Evolutionary conservation across 2,797 vertebrate genomes (phyloP), one percentile per base, ranked within the genome.

Genomic region (Tadarida brasiliensis): DNA sequence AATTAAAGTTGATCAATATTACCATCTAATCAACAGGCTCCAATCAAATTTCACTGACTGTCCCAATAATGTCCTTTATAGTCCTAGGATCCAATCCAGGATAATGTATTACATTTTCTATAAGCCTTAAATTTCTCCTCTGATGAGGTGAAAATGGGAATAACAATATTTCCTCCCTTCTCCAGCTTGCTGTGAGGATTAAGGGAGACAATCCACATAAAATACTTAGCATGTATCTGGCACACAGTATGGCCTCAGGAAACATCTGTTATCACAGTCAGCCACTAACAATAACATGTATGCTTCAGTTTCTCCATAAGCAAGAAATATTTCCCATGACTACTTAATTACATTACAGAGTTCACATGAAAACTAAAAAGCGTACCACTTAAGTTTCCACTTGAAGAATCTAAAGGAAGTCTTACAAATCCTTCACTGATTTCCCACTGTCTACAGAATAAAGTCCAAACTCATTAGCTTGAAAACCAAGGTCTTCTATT

Each of bases 341-440:
- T 88, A 81, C 19, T 57, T 47, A 57, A 44, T 44, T 47, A 93
- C 5, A 61, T 90, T 44, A 95, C 33, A 87, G 82, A 94, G 14
- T 61, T 70, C 73, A 71, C n/a, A 73, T 56, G 24, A 95, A 80
- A 95, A 94, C 44, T 47, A 90, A 78, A 63, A 67, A 89, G 33
- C 56, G 4, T 65, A 88, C 26, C 57, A 54, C 19, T 93, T 51
- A 74, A 51, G 54, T 95, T 90, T 87, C 80, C 44, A 90, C 82
- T 56, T 86, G 20, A 95, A 74, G 51, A 89, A 56, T 74, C 19
- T 87, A 93, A 87, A 86, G 87, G 71, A 39, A 83, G 54, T 56
- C 63, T 51, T 83, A 47, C 26, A 91, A 90, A 86, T 39, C 30
- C 10, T 85, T 93, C 74, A 84, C 0, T 90, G 44, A 59, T 65